Conservation (phyloP, 2,113 vertebrate species). For the Platysteira castanea region DNA sequence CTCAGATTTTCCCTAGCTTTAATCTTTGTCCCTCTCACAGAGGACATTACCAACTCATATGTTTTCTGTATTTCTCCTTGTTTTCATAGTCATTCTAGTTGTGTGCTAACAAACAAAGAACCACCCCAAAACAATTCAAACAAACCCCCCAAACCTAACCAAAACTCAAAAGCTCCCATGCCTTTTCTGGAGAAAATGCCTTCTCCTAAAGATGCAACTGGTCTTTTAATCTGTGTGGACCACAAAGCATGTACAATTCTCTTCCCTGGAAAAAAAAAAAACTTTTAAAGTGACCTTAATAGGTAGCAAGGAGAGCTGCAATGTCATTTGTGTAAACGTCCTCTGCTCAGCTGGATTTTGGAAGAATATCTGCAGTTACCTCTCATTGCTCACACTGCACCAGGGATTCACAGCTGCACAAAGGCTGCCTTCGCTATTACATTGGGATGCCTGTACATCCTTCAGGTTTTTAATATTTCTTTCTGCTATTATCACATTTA, state of each 20-base stretch:
- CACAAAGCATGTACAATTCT: not conserved
- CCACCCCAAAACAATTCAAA: not conserved
- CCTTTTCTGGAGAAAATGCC: not conserved
- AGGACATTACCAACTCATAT: not conserved
- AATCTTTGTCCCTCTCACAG: not conserved
- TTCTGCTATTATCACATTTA: not conserved
- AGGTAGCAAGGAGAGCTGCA: slow-evolving; percentile 9
- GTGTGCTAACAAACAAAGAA: not conserved
- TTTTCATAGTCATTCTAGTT: not conserved
- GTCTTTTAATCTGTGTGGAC: not conserved
- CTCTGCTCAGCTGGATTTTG: not conserved
- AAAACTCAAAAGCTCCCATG: not conserved
- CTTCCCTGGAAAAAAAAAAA: not conserved
- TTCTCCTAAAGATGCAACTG: not conserved
- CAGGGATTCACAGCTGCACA: not conserved
- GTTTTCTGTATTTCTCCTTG: not conserved
- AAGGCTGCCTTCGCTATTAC: not conserved
- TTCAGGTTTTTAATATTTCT: not conserved
- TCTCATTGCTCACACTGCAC: not conserved
- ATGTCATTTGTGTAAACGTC: not conserved
- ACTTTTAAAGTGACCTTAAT: not conserved
- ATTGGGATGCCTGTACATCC: not conserved
- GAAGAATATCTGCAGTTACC: slow-evolving; percentile 8
- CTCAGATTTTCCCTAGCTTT: not conserved
- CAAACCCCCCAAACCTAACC: not conserved